Conservation (phyloP, 1,140 invertebrate species). For the Neodiprion pinetum region DNA sequence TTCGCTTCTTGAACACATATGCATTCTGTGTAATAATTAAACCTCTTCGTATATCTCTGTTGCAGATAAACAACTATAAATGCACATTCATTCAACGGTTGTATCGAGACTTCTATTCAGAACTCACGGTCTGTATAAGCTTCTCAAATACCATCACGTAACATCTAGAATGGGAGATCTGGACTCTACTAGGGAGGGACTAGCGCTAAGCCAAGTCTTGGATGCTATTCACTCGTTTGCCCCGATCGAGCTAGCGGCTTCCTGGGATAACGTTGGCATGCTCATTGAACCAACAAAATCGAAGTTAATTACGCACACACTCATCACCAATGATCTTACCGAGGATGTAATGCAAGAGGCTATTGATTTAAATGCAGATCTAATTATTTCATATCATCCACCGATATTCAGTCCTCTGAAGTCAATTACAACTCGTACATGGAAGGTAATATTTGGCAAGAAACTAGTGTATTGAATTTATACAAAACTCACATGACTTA, state of each 20-base stretch:
- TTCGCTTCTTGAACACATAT: background rate
- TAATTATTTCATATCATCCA: constrained; percentile 96
- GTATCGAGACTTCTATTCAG: background rate
- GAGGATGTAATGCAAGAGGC: constrained; percentile 89
- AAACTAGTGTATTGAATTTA: constrained; percentile 16
- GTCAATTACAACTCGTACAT: constrained; percentile 69
- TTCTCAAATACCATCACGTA: background rate
- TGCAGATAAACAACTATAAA: background rate
- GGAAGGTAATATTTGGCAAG: constrained; percentile 70
- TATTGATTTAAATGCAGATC: constrained; percentile 68
- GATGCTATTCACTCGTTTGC: constrained; percentile 74
- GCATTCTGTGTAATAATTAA: background rate
- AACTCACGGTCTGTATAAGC: background rate
- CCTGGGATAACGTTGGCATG: constrained; percentile 96
- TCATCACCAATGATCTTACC: constrained; percentile 96
- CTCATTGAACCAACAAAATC: constrained; percentile 79
- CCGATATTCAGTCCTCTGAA: constrained; percentile 90
- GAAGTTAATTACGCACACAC: constrained; percentile 69
- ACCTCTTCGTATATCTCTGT: background rate
- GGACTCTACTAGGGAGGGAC: constrained; percentile 53
- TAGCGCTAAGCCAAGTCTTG: constrained; percentile 68
- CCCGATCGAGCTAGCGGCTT: constrained; percentile 74
- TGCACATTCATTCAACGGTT: background rate
- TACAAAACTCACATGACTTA: constrained; percentile 4
- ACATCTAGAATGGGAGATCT: background rate